These are phyloP conservation scores for Ceratosolen fusciceps DNA, from an alignment of 1,140 invertebrate genomes.

Conservation along the genomic window DNA sequence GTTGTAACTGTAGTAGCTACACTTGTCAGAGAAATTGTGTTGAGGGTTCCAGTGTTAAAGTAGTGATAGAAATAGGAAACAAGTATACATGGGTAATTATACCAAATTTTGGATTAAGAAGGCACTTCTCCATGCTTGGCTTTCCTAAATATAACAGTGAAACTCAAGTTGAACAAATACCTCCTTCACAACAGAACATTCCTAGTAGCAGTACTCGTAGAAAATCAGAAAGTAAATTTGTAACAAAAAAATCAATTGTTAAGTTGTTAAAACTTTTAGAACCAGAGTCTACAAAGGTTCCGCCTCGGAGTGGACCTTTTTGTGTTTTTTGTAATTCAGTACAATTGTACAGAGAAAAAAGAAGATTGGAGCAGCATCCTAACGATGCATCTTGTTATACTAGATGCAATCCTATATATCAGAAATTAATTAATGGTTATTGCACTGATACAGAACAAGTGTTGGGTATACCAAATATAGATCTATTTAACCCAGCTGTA, in stretches of 20 bases:
- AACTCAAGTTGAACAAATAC: constrained; percentile 58
- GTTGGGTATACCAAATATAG: constrained; percentile 69
- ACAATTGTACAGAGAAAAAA: constrained; percentile 68
- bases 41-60: constrained; percentile 67
- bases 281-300: constrained; percentile 61
- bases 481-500: constrained; percentile 70
- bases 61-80: constrained; percentile 72
- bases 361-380: constrained; percentile 61
- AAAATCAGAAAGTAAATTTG: constrained; percentile 63
- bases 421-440: constrained; percentile 69
- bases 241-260: constrained; percentile 61
- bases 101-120: constrained; percentile 64
- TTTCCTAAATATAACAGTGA: constrained; percentile 69
- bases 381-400: constrained; percentile 62
- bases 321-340: constrained; percentile 69
- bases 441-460: constrained; percentile 68
- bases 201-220: constrained; percentile 60
- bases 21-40: constrained; percentile 70
- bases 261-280: constrained; percentile 64
- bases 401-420: constrained; percentile 66
- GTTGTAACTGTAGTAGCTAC: constrained; percentile 68
- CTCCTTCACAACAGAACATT: constrained; percentile 56
- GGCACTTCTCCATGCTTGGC: constrained; percentile 70
- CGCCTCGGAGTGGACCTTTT: constrained; percentile 67
- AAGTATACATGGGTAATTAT: constrained; percentile 71